Base-by-base conservation (phyloP, 2,888 invertebrate species). In the Diogma glabrata region DNA sequence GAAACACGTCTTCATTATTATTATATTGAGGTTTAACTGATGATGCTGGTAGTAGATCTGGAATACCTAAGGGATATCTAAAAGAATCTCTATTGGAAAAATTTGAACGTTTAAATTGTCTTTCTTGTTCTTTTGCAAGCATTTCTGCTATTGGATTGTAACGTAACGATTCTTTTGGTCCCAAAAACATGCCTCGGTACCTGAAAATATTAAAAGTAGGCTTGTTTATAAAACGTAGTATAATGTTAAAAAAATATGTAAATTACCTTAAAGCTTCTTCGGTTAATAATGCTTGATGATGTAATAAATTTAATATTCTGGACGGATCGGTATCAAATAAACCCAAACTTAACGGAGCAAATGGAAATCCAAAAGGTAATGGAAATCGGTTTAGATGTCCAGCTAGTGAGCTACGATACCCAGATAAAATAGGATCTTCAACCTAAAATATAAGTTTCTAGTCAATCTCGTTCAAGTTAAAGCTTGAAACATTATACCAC, bases 331-430 rank as follows among this genome's bases (percentile, higher is more conserved):
- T 66, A 60, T 71, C 71, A 57, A 70, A 69, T 52, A 70, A 62
- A 62, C 67, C 67, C 56, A 68, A 59, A 50, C 69, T 67, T 55
- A 70, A 63, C 12, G 76, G 71, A 24, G 76, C 72, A 59, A 77
- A 77, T 8, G 75, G 75, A 56, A 77, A 72, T 51, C 75, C 72
- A 61, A 77, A 77, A 23, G 78, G 78, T 17, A 77, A 75, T 40
- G 77, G 75, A 53, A 67, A 69, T 49, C 67, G 38, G 9, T 36
- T 36, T 10, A 28, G 30, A 14, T 40, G 52, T 45, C 47, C 49
- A 24, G 2, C 36, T 16, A 28, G 19, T 40, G 59, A 57, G 43
- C 56, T 55, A 50, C 56, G 56, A 51, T 58, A 60, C 12, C 47
- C 47, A 52, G 60, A 57, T 48, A 57, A 56, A 40, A 57, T 24